A percentile compares a stretch with the other conserved stretches of the same genome.
These are phyloP conservation scores for Catocala nupta DNA, from an alignment of 2,888 invertebrate species.

Conservation along the genomic window DNA sequence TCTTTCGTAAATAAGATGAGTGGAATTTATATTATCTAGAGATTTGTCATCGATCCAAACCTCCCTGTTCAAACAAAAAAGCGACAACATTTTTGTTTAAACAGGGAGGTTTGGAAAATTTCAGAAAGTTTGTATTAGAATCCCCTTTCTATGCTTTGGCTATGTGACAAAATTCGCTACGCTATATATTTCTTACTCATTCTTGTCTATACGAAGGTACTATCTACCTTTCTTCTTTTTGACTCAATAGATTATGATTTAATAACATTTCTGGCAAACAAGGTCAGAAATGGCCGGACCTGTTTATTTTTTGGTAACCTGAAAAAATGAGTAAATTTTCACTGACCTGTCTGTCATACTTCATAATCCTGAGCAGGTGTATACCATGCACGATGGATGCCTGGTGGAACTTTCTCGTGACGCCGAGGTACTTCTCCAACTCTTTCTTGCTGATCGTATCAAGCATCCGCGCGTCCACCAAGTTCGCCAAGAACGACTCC, in stretches of 20 bases:
- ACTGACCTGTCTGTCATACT: slow-evolving; percentile 95
- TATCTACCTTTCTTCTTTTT: no score
- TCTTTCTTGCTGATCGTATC: slow-evolving; percentile 98
- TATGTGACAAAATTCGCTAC: no score
- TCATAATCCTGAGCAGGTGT: slow-evolving; percentile 95
- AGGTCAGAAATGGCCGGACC: no score
- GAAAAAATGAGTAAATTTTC: background rate
- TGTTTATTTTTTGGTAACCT: no score
- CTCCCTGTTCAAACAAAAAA: no score
- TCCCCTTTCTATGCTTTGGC: no score
- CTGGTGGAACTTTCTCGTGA: slow-evolving; percentile 97
- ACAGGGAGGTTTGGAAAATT: background rate
- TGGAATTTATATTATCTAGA: slow-evolving; percentile 41
- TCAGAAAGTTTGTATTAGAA: background rate
- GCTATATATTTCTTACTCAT: no score
- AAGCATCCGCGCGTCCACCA: slow-evolving; percentile 97
- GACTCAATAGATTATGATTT: no score
- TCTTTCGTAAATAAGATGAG: slow-evolving; percentile 48
- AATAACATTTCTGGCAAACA: no score
- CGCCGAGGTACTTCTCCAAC: slow-evolving; percentile 96
- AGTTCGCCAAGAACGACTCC: slow-evolving; percentile 94
- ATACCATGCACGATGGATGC: slow-evolving; percentile 97
- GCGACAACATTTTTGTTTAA: slow-evolving; percentile 18
- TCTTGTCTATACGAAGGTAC: no score
- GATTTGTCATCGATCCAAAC: slow-evolving; percentile 22